phyloP scores from a whole-genome alignment of 2,113 vertebrate genomes.

The Podarcis muralis region DNA sequence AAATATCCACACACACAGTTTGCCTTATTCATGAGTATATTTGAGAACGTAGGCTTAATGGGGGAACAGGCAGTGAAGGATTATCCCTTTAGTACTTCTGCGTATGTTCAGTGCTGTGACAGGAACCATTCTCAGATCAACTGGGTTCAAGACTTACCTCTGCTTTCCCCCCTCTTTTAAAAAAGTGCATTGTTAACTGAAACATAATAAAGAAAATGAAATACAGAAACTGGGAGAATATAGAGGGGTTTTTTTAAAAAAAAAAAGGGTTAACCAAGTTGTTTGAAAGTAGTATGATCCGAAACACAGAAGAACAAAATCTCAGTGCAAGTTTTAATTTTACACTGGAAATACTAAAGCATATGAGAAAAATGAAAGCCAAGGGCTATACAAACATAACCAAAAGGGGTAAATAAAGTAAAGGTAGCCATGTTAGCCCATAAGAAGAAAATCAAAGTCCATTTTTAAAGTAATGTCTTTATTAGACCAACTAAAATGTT shows the following conservation, averaged over 20 bases:
- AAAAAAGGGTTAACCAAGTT: neutral
- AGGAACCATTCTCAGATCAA: neutral
- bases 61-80: neutral
- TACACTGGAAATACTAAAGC: neutral
- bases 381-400: neutral
- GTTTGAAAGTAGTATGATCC: neutral
- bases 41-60: neutral
- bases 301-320: neutral
- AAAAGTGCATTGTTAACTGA: constrained; percentile 1
- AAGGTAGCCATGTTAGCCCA: too few relatives aligned
- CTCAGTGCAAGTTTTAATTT: neutral
- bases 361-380: neutral
- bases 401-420: too few relatives aligned
- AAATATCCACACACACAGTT: constrained; percentile 12
- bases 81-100: neutral
- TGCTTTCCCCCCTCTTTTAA: neutral
- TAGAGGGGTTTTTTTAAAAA: neutral
- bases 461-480: too few relatives aligned
- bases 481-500: neutral
- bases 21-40: neutral
- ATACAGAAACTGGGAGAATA: neutral
- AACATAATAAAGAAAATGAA: neutral
- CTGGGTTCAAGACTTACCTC: neutral
- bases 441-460: too few relatives aligned
- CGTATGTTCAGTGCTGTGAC: neutral